Conservation (phyloP, 2,888 invertebrate species). For the Choreutis nemorana region DNA sequence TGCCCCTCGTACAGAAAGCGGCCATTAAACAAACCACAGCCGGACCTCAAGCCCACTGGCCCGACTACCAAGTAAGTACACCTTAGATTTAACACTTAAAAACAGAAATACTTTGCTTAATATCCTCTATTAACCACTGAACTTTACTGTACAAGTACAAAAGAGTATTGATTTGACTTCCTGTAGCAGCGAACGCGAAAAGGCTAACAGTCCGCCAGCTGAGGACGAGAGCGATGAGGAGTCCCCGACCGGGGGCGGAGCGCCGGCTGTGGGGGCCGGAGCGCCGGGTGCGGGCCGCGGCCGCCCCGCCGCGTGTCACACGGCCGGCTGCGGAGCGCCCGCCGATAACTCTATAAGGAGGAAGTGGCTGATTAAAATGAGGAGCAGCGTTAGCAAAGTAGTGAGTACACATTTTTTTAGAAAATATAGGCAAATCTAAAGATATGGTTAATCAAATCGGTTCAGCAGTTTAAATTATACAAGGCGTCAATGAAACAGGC, state of each 20-base stretch:
- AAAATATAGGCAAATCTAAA: too few relatives aligned
- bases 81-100: conserved; percentile 3
- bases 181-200: conserved; percentile 16
- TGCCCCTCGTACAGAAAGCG: conserved; percentile 73
- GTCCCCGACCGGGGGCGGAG: conserved; percentile 1
- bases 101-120: not conserved
- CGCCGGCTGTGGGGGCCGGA: conserved; percentile 7
- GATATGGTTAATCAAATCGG: too few relatives aligned
- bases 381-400: conserved; percentile 72
- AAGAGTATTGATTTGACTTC: not conserved
- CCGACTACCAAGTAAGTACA: conserved; percentile 2
- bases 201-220: conserved; percentile 21
- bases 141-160: not conserved
- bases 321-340: conserved; percentile 66
- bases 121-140: not conserved
- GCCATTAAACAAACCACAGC: conserved; percentile 26
- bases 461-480: too few relatives aligned
- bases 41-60: conserved; percentile 2
- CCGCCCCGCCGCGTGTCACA: conserved; percentile 65
- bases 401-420: conserved; percentile 23
- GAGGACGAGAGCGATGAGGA: conserved; percentile 40
- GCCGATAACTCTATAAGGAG: conserved; percentile 73
- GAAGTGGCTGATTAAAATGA: conserved; percentile 77
- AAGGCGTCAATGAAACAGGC: too few relatives aligned
- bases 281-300: conserved; percentile 32